Conservation (phyloP, 2,113 vertebrate species). For the pig (Sus scrofa) region DNA sequence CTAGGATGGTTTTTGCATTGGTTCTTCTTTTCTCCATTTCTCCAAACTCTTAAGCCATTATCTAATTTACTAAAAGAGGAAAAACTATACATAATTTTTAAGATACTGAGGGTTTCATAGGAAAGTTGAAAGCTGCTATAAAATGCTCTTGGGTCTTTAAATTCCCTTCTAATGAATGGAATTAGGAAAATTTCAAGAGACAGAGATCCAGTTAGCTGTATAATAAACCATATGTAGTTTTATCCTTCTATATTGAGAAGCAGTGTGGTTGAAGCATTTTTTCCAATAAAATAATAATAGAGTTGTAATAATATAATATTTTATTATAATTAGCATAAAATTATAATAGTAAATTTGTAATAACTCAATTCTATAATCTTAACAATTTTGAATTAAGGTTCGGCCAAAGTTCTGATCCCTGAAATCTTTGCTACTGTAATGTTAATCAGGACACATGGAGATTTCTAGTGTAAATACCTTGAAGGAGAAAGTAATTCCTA, state of each 20-base stretch:
- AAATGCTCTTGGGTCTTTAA: constrained; percentile 71
- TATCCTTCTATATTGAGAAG: constrained; percentile 78
- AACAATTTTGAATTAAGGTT: constrained; percentile 38
- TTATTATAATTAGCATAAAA: no score
- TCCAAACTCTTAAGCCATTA: constrained; percentile 81
- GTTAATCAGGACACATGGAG: constrained; percentile 21
- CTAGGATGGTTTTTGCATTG: constrained; percentile 79
- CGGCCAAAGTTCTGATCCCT: constrained; percentile 63
- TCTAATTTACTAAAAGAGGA: constrained; percentile 78
- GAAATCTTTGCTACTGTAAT: constrained; percentile 83
- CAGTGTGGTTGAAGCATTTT: constrained; percentile 70
- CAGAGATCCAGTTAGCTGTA: constrained; percentile 64
- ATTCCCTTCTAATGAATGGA: constrained; percentile 59
- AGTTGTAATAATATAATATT: constrained; percentile 45
- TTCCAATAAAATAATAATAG: not conserved
- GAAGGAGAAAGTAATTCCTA: constrained; percentile 57
- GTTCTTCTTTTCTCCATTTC: constrained; percentile 74
- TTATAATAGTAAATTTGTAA: constrained; percentile 35
- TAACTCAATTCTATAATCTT: constrained; percentile 70
- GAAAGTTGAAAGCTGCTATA: constrained; percentile 82
- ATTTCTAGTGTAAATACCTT: constrained; percentile 26
- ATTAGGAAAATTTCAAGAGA: constrained; percentile 36
- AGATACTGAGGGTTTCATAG: constrained; percentile 81
- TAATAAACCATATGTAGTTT: constrained; percentile 76
- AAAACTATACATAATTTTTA: constrained; percentile 85